phyloP scores from a whole-genome alignment of 2,797 vertebrate genomes.

The Aotus griseimembra region DNA sequence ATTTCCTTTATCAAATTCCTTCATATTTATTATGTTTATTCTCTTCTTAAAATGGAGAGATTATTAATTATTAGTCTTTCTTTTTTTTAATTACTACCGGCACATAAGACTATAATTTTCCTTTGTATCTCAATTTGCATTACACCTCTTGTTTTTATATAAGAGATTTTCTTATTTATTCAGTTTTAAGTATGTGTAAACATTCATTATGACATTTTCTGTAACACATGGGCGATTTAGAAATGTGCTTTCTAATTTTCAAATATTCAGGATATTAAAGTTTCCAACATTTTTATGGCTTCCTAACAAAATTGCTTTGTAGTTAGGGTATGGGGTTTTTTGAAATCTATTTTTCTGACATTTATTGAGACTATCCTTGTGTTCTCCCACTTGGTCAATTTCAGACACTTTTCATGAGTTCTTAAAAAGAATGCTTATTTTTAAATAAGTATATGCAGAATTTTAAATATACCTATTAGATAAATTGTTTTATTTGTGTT shows the following conservation, averaged over 20 bases:
- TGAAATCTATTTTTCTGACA: not conserved
- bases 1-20: not conserved
- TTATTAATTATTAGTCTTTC: not conserved
- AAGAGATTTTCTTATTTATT: not conserved
- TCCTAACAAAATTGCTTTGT: not conserved
- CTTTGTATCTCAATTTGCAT: not conserved
- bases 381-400: not conserved
- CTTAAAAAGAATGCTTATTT: not conserved
- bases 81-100: not conserved
- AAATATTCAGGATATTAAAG: not conserved
- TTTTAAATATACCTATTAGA: not conserved
- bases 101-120: not conserved
- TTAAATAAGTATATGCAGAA: not conserved
- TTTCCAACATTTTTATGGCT: not conserved
- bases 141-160: not conserved
- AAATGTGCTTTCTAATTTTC: not conserved
- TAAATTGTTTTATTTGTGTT: not conserved
- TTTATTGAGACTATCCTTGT: not conserved
- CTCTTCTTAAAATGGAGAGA: not conserved
- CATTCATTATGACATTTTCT: not conserved
- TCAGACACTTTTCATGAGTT: not conserved
- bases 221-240: not conserved
- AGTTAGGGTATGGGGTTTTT: not conserved
- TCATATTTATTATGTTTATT: not conserved
- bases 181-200: not conserved